Evolutionary conservation across 2,888 invertebrate species (phyloP), one percentile per base, ranked within the genome.

Genomic region (Leucoma salicis): DNA sequence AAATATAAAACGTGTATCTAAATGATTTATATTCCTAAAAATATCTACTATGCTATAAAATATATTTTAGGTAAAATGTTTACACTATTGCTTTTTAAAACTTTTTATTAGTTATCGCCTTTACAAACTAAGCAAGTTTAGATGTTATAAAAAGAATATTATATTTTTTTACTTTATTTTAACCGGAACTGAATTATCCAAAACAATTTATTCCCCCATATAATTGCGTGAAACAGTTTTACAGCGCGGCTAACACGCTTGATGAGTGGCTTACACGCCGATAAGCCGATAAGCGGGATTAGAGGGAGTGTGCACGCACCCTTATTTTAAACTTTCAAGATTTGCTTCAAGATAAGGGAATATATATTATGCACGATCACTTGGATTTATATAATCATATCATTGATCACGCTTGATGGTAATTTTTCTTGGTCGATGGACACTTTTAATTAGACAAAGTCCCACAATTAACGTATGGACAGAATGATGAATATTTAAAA

Each of bases 241-340:
- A 56, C 56, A 53, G 45, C 43, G 49, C 49, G 47, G 55, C 67
- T 62, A 60, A 65, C 65, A 58, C 47, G 44, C 34, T 66, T 78
- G 83, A 83, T 76, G 86, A 79, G 72, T 69, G 69, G 82, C 80
- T 85, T 82, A 84, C 82, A 70, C 48, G 59, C 62, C 66, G 78
- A 82, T 81, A 82, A 78, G 74, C 73, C 31, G 78, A 82, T 81
- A 82, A 77, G 74, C 73, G 64, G 64, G 71, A 73, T 69, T 70
- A 74, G 71, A 39, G 53, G 70, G 47, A 53, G 62, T 65, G 66
- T 66, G 65, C 50, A 53, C 54, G 47, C 65, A 54, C 74, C 76
- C 72, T 70, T 67, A 74, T 57, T 80, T 85, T 82, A 81, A 82
- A 84, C 66, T 80, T 82, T 74, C 69, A 60, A 72, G 72, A 77